phyloP scores from a whole-genome alignment of 2,888 invertebrate species.

The Mythimna impura region DNA sequence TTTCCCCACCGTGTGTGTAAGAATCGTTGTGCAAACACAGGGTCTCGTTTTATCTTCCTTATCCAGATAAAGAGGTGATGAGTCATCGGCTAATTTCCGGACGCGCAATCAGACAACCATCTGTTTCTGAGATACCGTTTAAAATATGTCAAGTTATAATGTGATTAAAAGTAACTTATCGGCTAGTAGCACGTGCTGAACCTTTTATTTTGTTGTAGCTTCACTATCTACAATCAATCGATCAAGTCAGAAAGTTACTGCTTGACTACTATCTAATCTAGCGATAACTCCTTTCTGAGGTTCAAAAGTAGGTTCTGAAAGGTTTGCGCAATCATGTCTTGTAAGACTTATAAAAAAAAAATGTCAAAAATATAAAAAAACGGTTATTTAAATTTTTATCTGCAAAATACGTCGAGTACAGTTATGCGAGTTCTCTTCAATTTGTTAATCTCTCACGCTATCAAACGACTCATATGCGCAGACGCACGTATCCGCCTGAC shows the following conservation, averaged over 20 bases:
- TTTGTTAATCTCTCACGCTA: constrained; percentile 75
- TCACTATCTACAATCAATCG: constrained; percentile 35
- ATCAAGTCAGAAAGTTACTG: constrained; percentile 32
- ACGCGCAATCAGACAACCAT: constrained; percentile 82
- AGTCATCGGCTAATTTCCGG: constrained; percentile 83
- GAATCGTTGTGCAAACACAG: constrained; percentile 72
- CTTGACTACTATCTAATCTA: constrained; percentile 40
- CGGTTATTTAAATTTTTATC: constrained; percentile 7
- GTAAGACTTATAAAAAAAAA: neutral
- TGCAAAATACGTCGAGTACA: constrained; percentile 27
- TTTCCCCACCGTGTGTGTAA: constrained; percentile 60
- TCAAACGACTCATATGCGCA: constrained; percentile 74
- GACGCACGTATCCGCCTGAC: constrained; percentile 80
- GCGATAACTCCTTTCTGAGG: constrained; percentile 17
- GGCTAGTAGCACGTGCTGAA: constrained; percentile 41
- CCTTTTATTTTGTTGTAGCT: constrained; percentile 34
- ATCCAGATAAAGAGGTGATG: constrained; percentile 82
- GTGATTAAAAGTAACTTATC: constrained; percentile 57
- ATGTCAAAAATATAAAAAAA: neutral
- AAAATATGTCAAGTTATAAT: constrained; percentile 78
- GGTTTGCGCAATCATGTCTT: constrained; percentile 18
- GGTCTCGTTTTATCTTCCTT: constrained; percentile 79
- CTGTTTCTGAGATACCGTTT: constrained; percentile 83
- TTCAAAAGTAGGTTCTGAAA: constrained; percentile 30
- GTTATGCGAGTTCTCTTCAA: constrained; percentile 61